A percentile compares a stretch with the other conserved stretches of the same genome.
Conservation (phyloP, 2,888 invertebrate species). For the Pachydiplax longipennis region DNA sequence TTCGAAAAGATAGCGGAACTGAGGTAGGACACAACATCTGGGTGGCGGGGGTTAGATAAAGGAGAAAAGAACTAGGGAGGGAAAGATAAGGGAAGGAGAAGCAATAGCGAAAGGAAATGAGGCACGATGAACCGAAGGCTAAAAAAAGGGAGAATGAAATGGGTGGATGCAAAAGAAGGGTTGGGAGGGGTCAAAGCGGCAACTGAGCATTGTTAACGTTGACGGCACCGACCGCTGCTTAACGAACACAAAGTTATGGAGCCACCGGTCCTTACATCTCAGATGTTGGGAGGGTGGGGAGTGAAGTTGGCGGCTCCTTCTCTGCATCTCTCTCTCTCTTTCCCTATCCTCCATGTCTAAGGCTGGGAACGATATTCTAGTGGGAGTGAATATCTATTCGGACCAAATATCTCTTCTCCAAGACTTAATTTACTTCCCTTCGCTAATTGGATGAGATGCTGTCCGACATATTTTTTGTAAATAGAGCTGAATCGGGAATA, state of each 20-base stretch:
- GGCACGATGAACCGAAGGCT: neutral
- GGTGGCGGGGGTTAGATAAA: neutral
- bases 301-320: neutral
- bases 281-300: neutral
- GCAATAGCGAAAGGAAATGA: neutral
- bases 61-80: neutral
- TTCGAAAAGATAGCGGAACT: neutral
- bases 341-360: neutral
- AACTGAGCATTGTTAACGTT: slow-evolving; percentile 40
- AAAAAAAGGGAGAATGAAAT: neutral
- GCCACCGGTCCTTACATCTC: slow-evolving; percentile 44
- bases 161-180: neutral
- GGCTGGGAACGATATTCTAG: neutral
- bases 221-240: slow-evolving; percentile 30
- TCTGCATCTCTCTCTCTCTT: neutral
- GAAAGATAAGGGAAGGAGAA: neutral
- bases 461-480: neutral
- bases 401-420: neutral
- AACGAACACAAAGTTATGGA: slow-evolving; percentile 45
- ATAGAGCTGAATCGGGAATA: no score
- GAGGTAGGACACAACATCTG: neutral
- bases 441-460: neutral
- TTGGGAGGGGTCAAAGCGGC: slow-evolving; percentile 32
- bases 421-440: neutral
- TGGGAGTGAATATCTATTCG: neutral